phyloP scores from a whole-genome alignment of 2,113 vertebrate genomes.

The Trogon surrucura region DNA sequence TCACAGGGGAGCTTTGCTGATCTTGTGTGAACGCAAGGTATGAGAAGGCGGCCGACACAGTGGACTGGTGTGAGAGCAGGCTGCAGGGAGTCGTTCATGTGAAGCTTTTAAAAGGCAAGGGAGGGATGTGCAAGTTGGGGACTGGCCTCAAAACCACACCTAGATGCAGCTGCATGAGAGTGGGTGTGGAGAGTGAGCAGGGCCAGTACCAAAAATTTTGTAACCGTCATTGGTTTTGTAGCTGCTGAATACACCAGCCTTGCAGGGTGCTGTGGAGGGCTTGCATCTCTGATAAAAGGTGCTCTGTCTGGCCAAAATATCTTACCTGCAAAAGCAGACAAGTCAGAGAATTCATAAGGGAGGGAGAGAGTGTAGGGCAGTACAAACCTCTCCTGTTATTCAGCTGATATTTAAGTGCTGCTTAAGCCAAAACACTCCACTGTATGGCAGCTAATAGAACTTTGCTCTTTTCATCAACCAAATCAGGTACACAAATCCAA shows the following conservation, averaged over 20 bases:
- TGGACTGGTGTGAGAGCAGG: neutral
- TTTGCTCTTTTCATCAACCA: neutral
- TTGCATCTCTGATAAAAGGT: neutral
- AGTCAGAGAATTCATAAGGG: neutral
- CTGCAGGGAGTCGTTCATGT: neutral
- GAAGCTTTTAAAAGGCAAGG: neutral
- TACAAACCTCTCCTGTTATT: neutral
- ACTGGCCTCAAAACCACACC: neutral
- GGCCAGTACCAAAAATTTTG: neutral
- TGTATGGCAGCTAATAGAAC: neutral
- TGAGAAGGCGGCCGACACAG: accelerated
- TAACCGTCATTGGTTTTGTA: neutral
- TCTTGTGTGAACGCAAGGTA: neutral
- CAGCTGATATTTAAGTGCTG: neutral
- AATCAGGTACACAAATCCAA: neutral
- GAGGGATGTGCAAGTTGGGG: neutral
- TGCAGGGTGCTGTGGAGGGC: neutral
- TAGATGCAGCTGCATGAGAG: neutral
- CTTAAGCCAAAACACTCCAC: neutral
- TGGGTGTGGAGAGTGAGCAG: neutral
- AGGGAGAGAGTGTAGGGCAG: neutral
- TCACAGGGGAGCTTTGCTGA: neutral
- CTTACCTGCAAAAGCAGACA: neutral
- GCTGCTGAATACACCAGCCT: neutral
- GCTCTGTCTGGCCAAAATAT: neutral